A percentile compares a stretch with the other conserved stretches of the same genome.
These are phyloP conservation scores for Anabas testudineus DNA, from an alignment of 2,797 vertebrate genomes.

Conservation along the genomic window DNA sequence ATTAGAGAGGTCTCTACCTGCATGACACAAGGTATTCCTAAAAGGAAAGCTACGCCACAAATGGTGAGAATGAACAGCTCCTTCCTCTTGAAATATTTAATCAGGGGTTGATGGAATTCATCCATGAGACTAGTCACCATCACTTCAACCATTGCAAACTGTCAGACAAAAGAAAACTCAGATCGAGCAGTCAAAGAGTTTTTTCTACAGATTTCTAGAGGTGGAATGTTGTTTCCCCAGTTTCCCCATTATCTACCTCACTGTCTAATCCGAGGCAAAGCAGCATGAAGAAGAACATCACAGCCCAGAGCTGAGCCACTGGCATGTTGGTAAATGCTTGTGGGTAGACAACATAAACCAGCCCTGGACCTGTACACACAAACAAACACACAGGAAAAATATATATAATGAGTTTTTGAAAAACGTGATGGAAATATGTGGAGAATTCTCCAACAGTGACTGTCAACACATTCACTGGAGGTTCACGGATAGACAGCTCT, in stretches of 20 bases:
- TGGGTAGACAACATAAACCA: conserved; percentile 86
- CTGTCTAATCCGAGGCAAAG: conserved; percentile 86
- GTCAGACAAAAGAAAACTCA: not conserved
- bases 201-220: not conserved
- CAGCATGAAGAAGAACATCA: conserved; percentile 87
- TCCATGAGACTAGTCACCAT: conserved; percentile 86
- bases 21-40: conserved; percentile 84
- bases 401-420: not conserved
- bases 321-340: conserved; percentile 87
- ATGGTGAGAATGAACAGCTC: conserved; percentile 82
- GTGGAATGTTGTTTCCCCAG: not conserved
- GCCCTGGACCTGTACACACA: conserved; percentile 77
- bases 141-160: conserved; percentile 89
- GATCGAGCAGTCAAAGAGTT: no score
- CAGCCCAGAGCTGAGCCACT: conserved; percentile 84
- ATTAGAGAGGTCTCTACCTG: conserved; percentile 71
- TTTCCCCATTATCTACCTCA: conserved; percentile 69
- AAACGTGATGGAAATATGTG: not conserved
- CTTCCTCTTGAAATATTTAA: conserved; percentile 76
- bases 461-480: not conserved
- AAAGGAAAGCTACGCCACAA: conserved; percentile 70
- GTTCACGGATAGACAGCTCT: no score
- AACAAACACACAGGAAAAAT: conserved; percentile 10
- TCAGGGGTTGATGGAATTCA: conserved; percentile 59
- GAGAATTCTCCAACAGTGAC: not conserved